Evolutionary conservation across 2,888 invertebrate species (phyloP), one percentile per base, ranked within the genome.

Genomic region (Cataglyphis altisquamis): DNA sequence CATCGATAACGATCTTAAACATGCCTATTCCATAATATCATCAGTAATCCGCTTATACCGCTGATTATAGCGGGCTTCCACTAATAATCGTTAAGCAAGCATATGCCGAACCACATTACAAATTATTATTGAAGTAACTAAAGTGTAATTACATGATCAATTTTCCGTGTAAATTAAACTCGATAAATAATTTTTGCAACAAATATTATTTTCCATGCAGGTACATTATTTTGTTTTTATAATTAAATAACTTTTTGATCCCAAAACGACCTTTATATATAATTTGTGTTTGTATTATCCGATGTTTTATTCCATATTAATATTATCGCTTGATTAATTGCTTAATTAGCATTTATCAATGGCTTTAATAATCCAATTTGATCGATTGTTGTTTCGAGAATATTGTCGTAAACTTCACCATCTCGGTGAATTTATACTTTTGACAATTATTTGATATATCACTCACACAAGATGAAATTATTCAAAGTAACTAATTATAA

Each of bases 81-180:
- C 78, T 72, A 72, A 80, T 80, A 80, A 80, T 72, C 72, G 60
- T 80, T 80, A 48, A 60, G 60, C 78, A 72, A 80, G 41, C 72
- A 80, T 72, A 72, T 72, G 78, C 41, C 67, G 67, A 52, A 77
- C 67, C 57, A 41, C 32, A 57, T 68, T 80, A 80, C 60, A 60
- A 80, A 62, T 80, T 80, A 60, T 60, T 60, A 72, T 72, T 72
- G 62, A 72, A 72, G 60, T 72, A 62, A 60, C 45, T 60, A 72
- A 48, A 70, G 36, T 48, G 72, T 70, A 80, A 80, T 72, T 72
- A 62, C 45, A 48, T 55, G 72, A 80, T 80, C 72, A 80, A 80
- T 80, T 72, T 72, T 60, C 60, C 60, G 18, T 21, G 57, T 25
- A 80, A 80, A 80, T 80, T 80, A 32, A 60, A 60, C 12, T 72